Evolutionary conservation across 1,140 invertebrate genomes (phyloP).

Genomic region (Araneus ventricosus): DNA sequence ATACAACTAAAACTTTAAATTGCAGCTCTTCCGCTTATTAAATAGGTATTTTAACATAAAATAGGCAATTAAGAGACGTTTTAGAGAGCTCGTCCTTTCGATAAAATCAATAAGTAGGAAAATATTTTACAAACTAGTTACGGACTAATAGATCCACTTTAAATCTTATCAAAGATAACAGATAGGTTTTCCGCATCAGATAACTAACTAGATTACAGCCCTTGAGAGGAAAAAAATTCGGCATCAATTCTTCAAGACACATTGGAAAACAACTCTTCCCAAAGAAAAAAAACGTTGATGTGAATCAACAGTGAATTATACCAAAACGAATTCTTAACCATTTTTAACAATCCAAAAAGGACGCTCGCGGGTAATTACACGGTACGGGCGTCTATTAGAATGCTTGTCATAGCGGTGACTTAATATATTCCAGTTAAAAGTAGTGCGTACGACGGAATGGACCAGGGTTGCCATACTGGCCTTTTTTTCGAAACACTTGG

Average conservation of each 20-base stretch:
- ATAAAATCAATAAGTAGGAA: neutral
- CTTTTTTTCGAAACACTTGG: no score
- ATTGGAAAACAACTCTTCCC: neutral
- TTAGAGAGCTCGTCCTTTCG: neutral
- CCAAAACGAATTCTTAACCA: slow-evolving; percentile 2
- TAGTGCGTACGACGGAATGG: neutral
- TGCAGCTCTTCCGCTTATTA: no score
- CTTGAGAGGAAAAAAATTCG: neutral
- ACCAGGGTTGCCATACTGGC: neutral
- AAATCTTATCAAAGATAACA: neutral
- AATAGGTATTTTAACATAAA: no score
- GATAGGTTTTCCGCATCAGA: neutral
- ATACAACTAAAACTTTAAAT: no score
- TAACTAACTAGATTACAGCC: slow-evolving; percentile 19
- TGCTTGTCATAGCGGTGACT: neutral
- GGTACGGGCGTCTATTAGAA: neutral
- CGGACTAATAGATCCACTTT: neutral
- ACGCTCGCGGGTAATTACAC: neutral
- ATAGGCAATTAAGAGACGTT: neutral
- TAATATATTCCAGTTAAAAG: neutral
- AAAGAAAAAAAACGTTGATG: neutral
- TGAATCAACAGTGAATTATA: slow-evolving; percentile 1
- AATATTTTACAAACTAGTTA: neutral
- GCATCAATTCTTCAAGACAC: neutral
- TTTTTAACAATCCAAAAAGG: neutral